Percentiles rank a stretch among this genome's conserved stretches.
Conservation (phyloP, 2,797 vertebrate species). For the Myripristis murdjan region DNA sequence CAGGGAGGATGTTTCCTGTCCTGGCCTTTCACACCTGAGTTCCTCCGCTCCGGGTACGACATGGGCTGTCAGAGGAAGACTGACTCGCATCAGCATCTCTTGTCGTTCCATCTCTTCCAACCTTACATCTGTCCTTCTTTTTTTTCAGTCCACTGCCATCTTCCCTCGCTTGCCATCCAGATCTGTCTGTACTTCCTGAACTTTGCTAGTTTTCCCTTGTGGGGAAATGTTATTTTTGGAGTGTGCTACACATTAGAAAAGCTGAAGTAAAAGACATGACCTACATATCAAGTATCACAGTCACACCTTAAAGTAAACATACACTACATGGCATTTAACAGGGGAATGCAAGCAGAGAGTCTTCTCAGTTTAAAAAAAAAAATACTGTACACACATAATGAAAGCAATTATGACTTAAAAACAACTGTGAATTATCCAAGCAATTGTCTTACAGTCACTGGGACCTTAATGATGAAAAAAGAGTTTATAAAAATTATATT, state of each 20-base stretch:
- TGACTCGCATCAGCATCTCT: slow-evolving; percentile 39
- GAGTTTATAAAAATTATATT: too few species aligned
- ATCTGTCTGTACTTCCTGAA: background rate
- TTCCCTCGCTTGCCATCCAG: background rate
- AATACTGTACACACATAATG: background rate
- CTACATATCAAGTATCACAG: slow-evolving; percentile 29
- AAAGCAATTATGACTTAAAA: background rate
- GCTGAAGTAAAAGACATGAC: slow-evolving; percentile 26
- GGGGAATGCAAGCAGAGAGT: background rate
- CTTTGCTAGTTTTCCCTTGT: slow-evolving; percentile 20
- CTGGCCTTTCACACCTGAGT: slow-evolving; percentile 15
- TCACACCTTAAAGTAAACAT: slow-evolving; percentile 14
- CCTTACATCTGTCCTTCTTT: background rate
- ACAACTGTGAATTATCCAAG: too few species aligned
- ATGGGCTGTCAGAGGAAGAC: slow-evolving; percentile 14
- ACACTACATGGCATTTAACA: background rate
- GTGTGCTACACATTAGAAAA: slow-evolving; percentile 9
- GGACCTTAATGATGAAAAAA: too few species aligned
- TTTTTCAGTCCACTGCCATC: background rate
- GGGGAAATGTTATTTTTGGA: slow-evolving; percentile 45
- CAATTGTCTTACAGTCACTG: background rate
- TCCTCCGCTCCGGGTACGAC: slow-evolving; percentile 13
- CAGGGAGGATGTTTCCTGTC: slow-evolving; percentile 20
- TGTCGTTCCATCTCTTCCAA: background rate
- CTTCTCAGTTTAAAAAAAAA: too few species aligned